Evolutionary conservation across 2,113 vertebrate genomes (phyloP), one percentile per base, ranked within the genome.

Genomic region (Pica pica): DNA sequence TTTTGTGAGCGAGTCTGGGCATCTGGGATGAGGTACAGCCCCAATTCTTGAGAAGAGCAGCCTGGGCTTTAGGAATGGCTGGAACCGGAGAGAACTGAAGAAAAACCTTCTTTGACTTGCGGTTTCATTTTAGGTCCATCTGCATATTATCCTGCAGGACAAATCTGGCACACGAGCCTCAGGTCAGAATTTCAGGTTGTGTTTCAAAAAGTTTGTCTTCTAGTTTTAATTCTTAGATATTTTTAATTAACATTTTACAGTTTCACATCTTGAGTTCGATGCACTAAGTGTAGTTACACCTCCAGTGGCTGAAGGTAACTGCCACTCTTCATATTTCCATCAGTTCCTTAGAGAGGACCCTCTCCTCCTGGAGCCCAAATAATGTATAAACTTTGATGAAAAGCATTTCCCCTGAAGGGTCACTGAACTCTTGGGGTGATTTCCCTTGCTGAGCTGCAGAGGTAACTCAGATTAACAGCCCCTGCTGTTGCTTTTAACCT

Each of bases 161-260:
- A 30, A 61, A 52, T 0, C 1, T 12, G 37, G 52, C 33, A 7
- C 16, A 1, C 0, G 2, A 8, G 11, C 27, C 61, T 61, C 30
- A 5, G 47, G 57, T n/a, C 16, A 42, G 27, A 63, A 23, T 1
- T 37, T 13, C 11, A 21, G 13, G 7, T 21, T 57, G 26, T 28
- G 15, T 26, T 67, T 39, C 8, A 21, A 37, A 47, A 12, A 18
- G 33, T 16, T 75, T 27, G 20, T 19, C 28, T 84, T 79, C 47
- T 9, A 4, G 2, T 59, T 70, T 70, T 26, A 23, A 30, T 26
- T 76, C 52, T 47, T 22, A 28, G 11, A 1, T 23, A 12, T 28
- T 61, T 87, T n/a, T 3, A 56, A 26, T 37, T 33, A 16, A 3
- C 9, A n/a, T 63, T 49, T 59, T 22, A 3, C 30, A 7, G 2